phyloP scores from a whole-genome alignment of 2,113 vertebrate species.

The Helogale parvula region DNA sequence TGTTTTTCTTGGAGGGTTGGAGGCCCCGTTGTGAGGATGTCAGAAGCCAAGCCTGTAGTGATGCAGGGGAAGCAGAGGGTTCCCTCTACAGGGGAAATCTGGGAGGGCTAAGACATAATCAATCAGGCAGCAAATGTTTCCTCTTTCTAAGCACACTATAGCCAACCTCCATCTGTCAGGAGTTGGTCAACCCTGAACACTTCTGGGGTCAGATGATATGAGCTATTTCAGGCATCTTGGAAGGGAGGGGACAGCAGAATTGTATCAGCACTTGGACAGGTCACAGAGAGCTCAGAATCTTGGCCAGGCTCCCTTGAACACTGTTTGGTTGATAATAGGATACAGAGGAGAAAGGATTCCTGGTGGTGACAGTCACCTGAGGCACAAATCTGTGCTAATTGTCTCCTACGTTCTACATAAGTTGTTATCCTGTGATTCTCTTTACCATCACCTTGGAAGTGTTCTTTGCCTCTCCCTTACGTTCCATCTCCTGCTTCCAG shows the following conservation, averaged over 20 bases:
- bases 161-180: background rate
- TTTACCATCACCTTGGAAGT: background rate
- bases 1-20: background rate
- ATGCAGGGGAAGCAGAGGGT: background rate
- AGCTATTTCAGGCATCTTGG: background rate
- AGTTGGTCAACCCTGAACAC: background rate
- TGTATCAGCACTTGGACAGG: background rate
- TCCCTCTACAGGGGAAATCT: rapidly evolving
- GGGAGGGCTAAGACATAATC: too few relatives aligned
- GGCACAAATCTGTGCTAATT: background rate
- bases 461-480: background rate
- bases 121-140: background rate
- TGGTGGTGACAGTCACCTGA: background rate
- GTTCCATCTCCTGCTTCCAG: background rate
- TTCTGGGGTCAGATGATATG: background rate
- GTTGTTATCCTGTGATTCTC: background rate
- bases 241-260: background rate
- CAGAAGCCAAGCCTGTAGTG: background rate
- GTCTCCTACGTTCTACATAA: background rate
- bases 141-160: background rate
- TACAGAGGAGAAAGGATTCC: background rate
- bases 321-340: background rate
- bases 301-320: background rate
- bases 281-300: background rate
- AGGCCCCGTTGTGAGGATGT: background rate